phyloP scores from a whole-genome alignment of 2,113 vertebrate species.

The Erythrocercus mccallii region DNA sequence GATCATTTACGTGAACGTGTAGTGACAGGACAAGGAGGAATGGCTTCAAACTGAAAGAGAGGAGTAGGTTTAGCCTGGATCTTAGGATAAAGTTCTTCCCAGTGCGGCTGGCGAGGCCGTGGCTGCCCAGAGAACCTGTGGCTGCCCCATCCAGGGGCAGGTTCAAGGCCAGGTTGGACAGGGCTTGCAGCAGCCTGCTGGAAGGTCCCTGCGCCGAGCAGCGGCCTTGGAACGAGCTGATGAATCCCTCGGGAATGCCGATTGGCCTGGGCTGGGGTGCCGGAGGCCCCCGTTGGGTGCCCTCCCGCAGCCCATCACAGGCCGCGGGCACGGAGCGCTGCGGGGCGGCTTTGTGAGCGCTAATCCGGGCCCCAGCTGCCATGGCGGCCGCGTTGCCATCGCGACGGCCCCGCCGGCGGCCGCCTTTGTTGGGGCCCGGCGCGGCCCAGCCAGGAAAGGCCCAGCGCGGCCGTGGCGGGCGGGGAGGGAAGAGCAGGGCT shows the following conservation, averaged over 20 bases:
- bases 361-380: slow-evolving; percentile 79
- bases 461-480: not conserved
- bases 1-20: not conserved
- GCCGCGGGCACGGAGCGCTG: not conserved
- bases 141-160: not conserved
- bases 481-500: not conserved
- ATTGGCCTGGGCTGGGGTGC: not conserved
- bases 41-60: not conserved
- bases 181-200: not conserved
- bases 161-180: not conserved
- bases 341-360: slow-evolving; percentile 76
- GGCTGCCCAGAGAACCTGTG: not conserved
- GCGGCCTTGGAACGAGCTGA: not conserved
- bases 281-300: not conserved
- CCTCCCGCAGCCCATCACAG: not conserved
- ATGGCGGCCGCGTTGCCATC: slow-evolving; percentile 76
- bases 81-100: not conserved
- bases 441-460: slow-evolving; percentile 48
- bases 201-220: not conserved
- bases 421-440: slow-evolving; percentile 80
- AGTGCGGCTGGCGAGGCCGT: too few relatives aligned
- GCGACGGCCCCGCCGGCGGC: slow-evolving; percentile 71
- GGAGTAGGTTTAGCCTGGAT: not conserved
- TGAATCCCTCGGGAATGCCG: not conserved
- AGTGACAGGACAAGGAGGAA: not conserved